phyloP scores from a whole-genome alignment of 2,888 invertebrate species.

The Leucoma salicis region DNA sequence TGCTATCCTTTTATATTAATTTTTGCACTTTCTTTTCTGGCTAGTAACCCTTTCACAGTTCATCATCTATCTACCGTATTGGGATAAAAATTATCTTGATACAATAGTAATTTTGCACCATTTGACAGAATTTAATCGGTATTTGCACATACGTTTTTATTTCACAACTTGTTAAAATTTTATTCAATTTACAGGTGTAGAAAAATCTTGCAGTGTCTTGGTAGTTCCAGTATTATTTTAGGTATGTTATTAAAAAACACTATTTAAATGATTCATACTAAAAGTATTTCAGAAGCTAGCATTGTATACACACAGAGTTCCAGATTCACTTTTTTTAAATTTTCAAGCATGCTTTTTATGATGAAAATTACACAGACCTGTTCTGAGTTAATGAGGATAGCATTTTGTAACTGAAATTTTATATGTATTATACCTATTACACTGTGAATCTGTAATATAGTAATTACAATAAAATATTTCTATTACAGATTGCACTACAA shows the following conservation, averaged over 20 bases:
- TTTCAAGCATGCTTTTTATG: no score
- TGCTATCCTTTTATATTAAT: no score
- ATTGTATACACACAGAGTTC: no score
- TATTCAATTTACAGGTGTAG: neutral
- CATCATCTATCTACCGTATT: no score
- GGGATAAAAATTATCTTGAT: no score
- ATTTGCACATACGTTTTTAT: neutral
- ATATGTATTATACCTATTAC: neutral
- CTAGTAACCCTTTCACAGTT: no score
- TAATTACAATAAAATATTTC: neutral
- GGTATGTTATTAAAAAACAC: neutral
- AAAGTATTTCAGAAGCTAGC: no score
- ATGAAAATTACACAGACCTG: slow-evolving; percentile 63
- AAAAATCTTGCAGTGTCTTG: neutral
- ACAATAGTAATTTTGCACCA: no score
- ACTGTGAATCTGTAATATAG: neutral
- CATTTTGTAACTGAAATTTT: slow-evolving; percentile 6
- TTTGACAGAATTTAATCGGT: neutral
- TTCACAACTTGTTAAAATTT: neutral
- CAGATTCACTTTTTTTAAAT: no score
- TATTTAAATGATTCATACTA: no score
- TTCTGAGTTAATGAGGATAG: slow-evolving; percentile 59
- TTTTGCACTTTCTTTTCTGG: no score
- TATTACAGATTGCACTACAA: neutral
- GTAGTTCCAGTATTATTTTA: neutral